A percentile compares a stretch with the other conserved stretches of the same genome.
Conservation (phyloP, 2,888 invertebrate genomes). For the Actias luna region DNA sequence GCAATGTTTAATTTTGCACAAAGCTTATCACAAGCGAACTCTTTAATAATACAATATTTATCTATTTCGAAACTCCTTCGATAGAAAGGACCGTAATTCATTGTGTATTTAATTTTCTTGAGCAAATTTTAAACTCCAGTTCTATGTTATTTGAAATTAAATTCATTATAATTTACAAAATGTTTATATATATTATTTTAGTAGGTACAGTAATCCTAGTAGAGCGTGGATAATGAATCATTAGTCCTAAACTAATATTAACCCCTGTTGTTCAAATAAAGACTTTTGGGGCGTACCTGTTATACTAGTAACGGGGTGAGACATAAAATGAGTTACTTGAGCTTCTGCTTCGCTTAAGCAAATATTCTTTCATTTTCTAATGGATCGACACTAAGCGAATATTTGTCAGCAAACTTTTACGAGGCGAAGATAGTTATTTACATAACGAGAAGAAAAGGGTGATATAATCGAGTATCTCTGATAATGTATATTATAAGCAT, state of each 20-base stretch:
- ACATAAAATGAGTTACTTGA: conserved; percentile 30
- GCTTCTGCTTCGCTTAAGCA: conserved; percentile 57
- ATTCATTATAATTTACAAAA: conserved; percentile 6
- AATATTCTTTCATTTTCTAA: conserved; percentile 76
- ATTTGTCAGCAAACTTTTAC: conserved; percentile 68
- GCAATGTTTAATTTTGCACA: conserved; percentile 22
- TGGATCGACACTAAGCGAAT: conserved; percentile 65
- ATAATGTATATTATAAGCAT: conserved; percentile 12
- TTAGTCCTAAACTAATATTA: conserved; percentile 74
- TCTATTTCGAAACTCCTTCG: not conserved
- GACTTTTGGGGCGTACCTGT: conserved; percentile 51
- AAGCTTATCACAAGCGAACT: conserved; percentile 22
- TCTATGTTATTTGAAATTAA: conserved; percentile 8
- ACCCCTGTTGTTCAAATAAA: conserved; percentile 59
- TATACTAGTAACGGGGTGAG: conserved; percentile 44
- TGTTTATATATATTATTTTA: not conserved
- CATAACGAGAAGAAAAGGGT: conserved; percentile 62
- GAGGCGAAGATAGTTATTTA: conserved; percentile 69
- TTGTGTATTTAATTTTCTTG: conserved; percentile 14
- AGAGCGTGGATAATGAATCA: conserved; percentile 59
- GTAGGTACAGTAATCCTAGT: conserved; percentile 44
- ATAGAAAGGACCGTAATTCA: conserved; percentile 1
- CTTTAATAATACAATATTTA: conserved; percentile 26
- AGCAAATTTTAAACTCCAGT: conserved; percentile 31
- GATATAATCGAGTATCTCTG: conserved; percentile 8